Percentiles rank a stretch among this genome's conserved stretches.
Conservation (phyloP, 2,113 vertebrate genomes). For the Phyllopteryx taeniolatus region DNA sequence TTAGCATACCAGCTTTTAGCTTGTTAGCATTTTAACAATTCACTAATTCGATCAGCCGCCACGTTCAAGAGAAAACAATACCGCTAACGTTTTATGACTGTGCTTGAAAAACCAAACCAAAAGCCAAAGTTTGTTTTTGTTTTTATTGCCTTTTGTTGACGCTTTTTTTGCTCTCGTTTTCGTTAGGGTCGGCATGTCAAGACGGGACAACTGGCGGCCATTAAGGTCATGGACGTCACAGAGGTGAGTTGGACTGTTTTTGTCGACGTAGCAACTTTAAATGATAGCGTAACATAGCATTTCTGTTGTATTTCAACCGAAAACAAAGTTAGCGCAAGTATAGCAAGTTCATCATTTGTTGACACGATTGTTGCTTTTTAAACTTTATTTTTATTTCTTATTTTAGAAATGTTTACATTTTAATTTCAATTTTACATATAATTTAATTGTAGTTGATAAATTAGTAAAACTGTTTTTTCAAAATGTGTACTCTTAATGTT, state of each 20-base stretch:
- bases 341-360: too few relatives aligned
- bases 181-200: conserved; percentile 96
- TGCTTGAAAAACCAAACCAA: conserved; percentile 6
- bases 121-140: background rate
- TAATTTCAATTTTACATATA: too few relatives aligned
- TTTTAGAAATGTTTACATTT: too few relatives aligned
- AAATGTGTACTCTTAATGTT: too few relatives aligned
- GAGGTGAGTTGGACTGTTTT: conserved; percentile 79
- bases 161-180: conserved; percentile 27
- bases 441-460: too few relatives aligned
- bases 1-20: background rate
- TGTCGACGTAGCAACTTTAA: background rate
- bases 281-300: background rate
- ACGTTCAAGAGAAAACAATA: background rate
- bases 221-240: conserved; percentile 99
- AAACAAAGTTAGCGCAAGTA: too few relatives aligned
- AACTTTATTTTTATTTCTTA: too few relatives aligned
- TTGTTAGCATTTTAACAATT: background rate
- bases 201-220: conserved; percentile 96
- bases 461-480: too few relatives aligned
- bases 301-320: too few relatives aligned
- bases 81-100: background rate
- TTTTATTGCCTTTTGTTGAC: background rate
- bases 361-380: too few relatives aligned
- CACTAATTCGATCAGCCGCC: background rate